Base-by-base conservation (phyloP, 2,888 invertebrate species). In the Eledona agricola region DNA sequence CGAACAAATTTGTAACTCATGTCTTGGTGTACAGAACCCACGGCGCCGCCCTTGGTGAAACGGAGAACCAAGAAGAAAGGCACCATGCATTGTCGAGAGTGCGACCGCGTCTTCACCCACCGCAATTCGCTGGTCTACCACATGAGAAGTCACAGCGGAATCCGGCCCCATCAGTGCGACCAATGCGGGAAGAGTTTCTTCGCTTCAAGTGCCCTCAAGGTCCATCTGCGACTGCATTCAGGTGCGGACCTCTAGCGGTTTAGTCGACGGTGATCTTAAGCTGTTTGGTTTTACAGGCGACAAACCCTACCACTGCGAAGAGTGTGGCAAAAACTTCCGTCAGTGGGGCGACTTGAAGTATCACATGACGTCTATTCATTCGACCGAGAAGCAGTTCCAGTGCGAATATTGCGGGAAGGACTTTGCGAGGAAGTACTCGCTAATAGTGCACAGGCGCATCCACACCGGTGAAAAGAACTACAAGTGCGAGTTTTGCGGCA, bases 331-430 rank as follows among this genome's bases (percentile, higher is more conserved):
- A 1, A 82, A 86, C 65, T 93, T 93, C 76, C 81, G 93, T 0
- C 93, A 93, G 72, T 91, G 91, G 89, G 91, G 92, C 50, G 93
- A 93, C 72, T 80, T 93, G 35, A 91, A 90, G 67, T 92, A 93
- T 72, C 93, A 94, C 76, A 85, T 85, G 51, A 87, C 86, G 16
- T 93, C 93, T 1, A 81, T 90, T 56, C 93, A 93, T 72, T 89
- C 90, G 4, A 84, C 86, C 28, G 82, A 89, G 74, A 90, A 90
- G 73, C 84, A 87, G 59, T 91, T 88, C 72, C 92, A 93, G 69
- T 93, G 93, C 72, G 93, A 93, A 69, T 93, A 88, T 71, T 93
- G 93, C 71, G 89, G 87, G 43, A 93, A 93, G 70, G 89, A 90
- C 69, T 94, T 93, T 76, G 90, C 93, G 0, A 80, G 93, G 29